Conservation (phyloP, 2,888 invertebrate species). For the Zaprionus lineosus region DNA sequence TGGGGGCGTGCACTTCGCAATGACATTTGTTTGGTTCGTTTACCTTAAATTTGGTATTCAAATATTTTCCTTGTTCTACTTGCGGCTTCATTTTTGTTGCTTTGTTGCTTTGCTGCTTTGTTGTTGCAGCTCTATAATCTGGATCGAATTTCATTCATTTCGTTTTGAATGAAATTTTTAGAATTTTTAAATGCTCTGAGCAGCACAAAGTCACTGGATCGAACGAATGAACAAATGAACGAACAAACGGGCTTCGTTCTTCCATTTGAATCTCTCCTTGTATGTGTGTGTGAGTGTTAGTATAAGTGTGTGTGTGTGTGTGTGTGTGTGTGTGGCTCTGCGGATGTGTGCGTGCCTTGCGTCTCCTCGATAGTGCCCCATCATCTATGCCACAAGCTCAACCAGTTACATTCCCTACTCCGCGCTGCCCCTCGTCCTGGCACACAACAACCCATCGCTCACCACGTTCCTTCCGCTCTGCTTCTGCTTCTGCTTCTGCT, state of each 20-base stretch:
- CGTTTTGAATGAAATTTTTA: constrained; percentile 53
- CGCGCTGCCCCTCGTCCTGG: not conserved
- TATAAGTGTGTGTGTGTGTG: too few species aligned
- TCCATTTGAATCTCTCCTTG: constrained; percentile 4
- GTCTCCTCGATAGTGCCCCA: constrained; percentile 30
- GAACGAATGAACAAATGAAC: not conserved
- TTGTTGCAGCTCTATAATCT: too few species aligned
- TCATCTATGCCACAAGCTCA: constrained; percentile 35
- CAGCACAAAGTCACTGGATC: constrained; percentile 9
- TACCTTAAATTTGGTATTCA: constrained; percentile 51
- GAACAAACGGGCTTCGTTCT: constrained; percentile 14
- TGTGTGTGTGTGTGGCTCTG: too few species aligned
- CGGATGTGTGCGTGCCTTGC: not conserved
- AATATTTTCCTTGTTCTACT: too few species aligned
- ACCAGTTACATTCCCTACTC: constrained; percentile 19
- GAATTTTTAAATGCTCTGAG: constrained; percentile 37
- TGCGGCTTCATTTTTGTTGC: constrained; percentile 35
- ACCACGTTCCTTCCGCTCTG: constrained; percentile 57
- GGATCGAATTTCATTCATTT: too few species aligned
- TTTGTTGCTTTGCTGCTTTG: too few species aligned
- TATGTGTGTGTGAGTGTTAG: not conserved
- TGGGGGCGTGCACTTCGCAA: constrained; percentile 35
- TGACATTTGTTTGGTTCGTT: constrained; percentile 57
- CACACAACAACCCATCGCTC: constrained; percentile 53
- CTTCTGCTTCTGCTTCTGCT: too few species aligned